These are phyloP conservation scores for Brienomyrus brachyistius DNA, from an alignment of 2,113 vertebrate genomes.

Conservation along the genomic window DNA sequence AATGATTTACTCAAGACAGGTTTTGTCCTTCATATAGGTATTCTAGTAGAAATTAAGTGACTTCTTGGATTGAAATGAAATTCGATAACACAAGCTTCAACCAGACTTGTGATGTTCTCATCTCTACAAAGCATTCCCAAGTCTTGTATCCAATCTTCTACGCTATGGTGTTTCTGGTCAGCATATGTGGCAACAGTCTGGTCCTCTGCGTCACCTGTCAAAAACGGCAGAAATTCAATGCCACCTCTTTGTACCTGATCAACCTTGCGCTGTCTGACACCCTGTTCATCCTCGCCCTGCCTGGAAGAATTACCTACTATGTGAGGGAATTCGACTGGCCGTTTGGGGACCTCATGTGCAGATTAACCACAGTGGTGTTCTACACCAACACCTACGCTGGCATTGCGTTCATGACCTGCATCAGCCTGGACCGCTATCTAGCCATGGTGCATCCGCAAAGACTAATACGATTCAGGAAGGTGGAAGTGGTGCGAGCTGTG, in stretches of 20 bases:
- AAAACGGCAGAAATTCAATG: conserved; percentile 71
- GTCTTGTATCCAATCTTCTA: conserved; percentile 68
- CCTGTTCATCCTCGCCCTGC: conserved; percentile 70
- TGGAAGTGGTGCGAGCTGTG: conserved; percentile 49
- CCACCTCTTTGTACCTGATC: conserved; percentile 66
- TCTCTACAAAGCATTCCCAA: conserved; percentile 46
- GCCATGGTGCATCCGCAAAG: conserved; percentile 66
- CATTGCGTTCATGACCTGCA: conserved; percentile 75
- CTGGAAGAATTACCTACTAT: conserved; percentile 68
- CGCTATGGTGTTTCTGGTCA: conserved; percentile 56
- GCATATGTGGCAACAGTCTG: conserved; percentile 64
- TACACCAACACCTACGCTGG: conserved; percentile 73
- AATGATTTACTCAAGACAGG: background rate
- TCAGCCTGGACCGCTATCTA: conserved; percentile 72
- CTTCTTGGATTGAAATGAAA: background rate
- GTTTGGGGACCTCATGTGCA: conserved; percentile 67
- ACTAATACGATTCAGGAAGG: conserved; percentile 47
- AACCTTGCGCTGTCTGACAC: conserved; percentile 71
- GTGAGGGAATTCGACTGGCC: conserved; percentile 70
- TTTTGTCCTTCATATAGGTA: background rate
- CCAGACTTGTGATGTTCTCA: conserved; percentile 62
- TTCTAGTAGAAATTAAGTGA: background rate
- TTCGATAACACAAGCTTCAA: conserved; percentile 31
- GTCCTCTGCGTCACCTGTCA: conserved; percentile 67
- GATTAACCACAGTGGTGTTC: conserved; percentile 63